phyloP scores from a whole-genome alignment of 2,888 invertebrate species.

The Chromoteleia sp. region DNA sequence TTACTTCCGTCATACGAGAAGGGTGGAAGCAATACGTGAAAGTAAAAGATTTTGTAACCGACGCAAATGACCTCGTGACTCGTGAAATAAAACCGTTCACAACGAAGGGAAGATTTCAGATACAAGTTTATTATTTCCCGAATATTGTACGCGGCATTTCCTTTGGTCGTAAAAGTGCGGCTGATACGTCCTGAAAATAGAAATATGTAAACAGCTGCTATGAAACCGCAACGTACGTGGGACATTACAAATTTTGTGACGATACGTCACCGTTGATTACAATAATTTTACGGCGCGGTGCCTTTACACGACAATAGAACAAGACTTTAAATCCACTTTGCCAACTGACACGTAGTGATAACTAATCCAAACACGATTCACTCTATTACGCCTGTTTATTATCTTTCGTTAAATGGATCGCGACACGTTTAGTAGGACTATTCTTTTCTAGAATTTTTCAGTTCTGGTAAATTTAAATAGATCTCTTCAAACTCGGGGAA shows the following conservation, averaged over 20 bases:
- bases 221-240: neutral
- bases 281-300: conserved; percentile 12
- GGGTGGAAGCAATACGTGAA: neutral
- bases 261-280: conserved; percentile 8
- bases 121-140: conserved; percentile 41
- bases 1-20: no score
- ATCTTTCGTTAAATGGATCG: neutral
- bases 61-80: conserved; percentile 31
- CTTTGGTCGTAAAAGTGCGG: conserved; percentile 10
- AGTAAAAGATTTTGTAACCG: conserved; percentile 7
- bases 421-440: no score
- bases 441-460: no score
- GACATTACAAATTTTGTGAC: conserved; percentile 4
- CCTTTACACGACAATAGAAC: neutral
- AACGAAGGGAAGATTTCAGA: conserved; percentile 23
- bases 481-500: no score
- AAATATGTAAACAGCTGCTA: conserved; percentile 4
- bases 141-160: conserved; percentile 28
- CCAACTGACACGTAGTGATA: conserved; percentile 10
- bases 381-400: neutral
- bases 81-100: conserved; percentile 17
- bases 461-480: neutral
- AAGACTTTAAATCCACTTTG: conserved; percentile 13
- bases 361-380: conserved; percentile 1
- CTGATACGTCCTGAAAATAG: conserved; percentile 3